A percentile compares a stretch with the other conserved stretches of the same genome.
phyloP scores from a whole-genome alignment of 2,888 invertebrate species.

The Drosophila greeni region DNA sequence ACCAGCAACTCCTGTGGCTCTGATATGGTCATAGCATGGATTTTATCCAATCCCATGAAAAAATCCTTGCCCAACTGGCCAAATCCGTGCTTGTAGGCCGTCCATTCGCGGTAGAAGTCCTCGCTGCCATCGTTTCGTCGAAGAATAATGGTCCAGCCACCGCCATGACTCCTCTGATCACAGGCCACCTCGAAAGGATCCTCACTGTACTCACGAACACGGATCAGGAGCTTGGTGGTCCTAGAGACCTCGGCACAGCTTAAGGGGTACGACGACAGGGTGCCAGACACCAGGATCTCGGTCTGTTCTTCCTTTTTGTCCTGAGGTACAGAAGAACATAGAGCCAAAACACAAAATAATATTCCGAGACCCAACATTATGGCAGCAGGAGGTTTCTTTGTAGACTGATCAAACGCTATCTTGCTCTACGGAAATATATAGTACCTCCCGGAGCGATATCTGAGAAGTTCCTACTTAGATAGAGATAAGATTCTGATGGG shows the following conservation, averaged over 20 bases:
- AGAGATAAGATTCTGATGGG: no score
- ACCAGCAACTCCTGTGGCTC: background rate
- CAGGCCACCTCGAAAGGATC: conserved; percentile 22
- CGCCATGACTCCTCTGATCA: conserved; percentile 2
- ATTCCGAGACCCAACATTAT: background rate
- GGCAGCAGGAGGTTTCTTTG: background rate
- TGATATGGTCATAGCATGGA: background rate
- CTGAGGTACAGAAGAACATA: background rate
- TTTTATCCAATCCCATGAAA: conserved; percentile 18
- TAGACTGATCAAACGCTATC: background rate
- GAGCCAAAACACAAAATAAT: background rate
- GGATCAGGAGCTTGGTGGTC: background rate
- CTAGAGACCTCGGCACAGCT: conserved; percentile 2
- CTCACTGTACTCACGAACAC: conserved; percentile 8
- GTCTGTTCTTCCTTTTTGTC: background rate
- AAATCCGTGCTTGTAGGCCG: conserved; percentile 21
- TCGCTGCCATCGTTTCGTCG: conserved; percentile 15
- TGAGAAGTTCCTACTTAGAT: background rate
- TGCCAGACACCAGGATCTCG: background rate
- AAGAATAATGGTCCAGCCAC: conserved; percentile 15
- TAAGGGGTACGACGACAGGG: background rate
- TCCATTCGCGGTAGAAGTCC: conserved; percentile 16
- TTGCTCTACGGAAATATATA: background rate
- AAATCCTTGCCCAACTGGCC: conserved; percentile 16
- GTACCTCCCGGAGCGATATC: background rate